phyloP scores from a whole-genome alignment of 2,888 invertebrate genomes.

The Sphaerophoria rueppellii region DNA sequence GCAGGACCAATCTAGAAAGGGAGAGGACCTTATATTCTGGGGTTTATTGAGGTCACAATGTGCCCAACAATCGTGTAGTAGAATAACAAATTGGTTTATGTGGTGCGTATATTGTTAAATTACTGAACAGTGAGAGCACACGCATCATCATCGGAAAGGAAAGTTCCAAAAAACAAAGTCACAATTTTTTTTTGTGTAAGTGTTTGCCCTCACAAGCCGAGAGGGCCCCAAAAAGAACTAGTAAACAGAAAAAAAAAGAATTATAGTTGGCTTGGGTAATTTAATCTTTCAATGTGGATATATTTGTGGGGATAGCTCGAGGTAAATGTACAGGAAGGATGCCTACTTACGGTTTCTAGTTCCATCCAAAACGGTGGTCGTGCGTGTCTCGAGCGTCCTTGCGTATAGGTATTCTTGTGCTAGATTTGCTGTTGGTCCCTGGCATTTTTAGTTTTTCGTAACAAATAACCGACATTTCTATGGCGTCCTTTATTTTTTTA shows the following conservation, averaged over 20 bases:
- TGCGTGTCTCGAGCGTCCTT: background rate
- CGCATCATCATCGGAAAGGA: conserved; percentile 2
- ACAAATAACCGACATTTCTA: conserved; percentile 25
- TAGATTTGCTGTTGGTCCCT: conserved; percentile 7
- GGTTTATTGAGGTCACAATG: conserved; percentile 60
- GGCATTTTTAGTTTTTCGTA: conserved; percentile 13
- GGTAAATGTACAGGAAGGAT: conserved; percentile 19
- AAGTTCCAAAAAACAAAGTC: conserved; percentile 5
- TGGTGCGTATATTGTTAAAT: conserved; percentile 61
- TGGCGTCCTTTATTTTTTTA: background rate
- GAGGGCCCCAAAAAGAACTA: background rate
- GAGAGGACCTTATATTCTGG: conserved; percentile 17
- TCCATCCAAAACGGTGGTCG: conserved; percentile 13
- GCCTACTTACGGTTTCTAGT: conserved; percentile 31
- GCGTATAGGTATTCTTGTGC: background rate
- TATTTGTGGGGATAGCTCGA: background rate
- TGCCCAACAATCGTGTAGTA: conserved; percentile 35
- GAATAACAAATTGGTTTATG: conserved; percentile 65
- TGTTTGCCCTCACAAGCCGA: background rate
- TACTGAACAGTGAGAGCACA: conserved; percentile 30
- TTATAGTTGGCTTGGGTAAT: conserved; percentile 35
- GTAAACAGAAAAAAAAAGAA: conserved; percentile 9
- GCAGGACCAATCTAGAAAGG: background rate
- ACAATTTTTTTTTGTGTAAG: background rate
- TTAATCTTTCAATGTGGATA: conserved; percentile 25